These are phyloP conservation scores for Dendrocincla fuliginosa DNA, from an alignment of 2,797 vertebrate genomes.

Conservation along the genomic window DNA sequence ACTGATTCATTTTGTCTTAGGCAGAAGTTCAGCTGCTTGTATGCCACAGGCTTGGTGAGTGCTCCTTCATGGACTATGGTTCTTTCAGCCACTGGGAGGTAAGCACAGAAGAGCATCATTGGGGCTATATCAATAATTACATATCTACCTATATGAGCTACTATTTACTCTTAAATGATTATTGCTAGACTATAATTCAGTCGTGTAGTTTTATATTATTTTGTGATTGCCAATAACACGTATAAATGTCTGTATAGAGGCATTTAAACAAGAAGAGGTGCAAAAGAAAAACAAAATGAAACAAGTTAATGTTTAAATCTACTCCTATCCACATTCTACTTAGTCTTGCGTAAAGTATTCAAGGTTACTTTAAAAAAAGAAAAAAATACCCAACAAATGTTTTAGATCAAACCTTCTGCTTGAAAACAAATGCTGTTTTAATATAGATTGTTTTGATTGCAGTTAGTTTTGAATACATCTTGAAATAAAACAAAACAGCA, in stretches of 20 bases:
- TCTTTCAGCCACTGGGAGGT: background rate
- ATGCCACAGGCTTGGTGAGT: background rate
- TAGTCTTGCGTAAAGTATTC: background rate
- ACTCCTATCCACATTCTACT: background rate
- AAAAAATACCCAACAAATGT: background rate
- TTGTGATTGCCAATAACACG: background rate
- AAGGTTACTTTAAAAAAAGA: background rate
- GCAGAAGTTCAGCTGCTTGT: background rate
- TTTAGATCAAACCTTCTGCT: background rate
- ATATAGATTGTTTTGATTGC: background rate
- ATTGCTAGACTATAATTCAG: background rate
- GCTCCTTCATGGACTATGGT: background rate
- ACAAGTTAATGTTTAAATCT: background rate
- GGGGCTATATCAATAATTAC: background rate
- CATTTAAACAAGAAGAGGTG: background rate
- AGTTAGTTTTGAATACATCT: background rate
- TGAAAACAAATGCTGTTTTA: background rate
- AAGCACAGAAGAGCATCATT: background rate
- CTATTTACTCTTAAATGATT: background rate
- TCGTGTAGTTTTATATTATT: background rate
- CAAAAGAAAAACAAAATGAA: background rate
- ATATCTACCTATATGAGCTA: background rate
- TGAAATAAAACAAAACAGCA: background rate
- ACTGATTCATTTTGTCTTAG: background rate
- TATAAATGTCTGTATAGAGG: background rate